Base-by-base conservation (phyloP, 2,888 invertebrate species). In the Thereva nobilitata region DNA sequence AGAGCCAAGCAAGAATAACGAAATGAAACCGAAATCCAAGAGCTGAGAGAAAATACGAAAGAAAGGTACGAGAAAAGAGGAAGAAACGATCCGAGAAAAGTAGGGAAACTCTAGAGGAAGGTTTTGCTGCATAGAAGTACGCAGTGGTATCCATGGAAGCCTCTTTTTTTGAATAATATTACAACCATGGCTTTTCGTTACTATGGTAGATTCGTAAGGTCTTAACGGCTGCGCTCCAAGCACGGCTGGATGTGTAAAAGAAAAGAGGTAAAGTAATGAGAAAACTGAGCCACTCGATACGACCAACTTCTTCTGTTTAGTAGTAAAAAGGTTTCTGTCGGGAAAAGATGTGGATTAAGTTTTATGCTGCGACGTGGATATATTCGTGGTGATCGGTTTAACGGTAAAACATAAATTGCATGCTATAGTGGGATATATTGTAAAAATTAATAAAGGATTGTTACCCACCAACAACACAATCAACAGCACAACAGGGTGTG, bases 201-300 rank as follows among this genome's bases (percentile, higher is more conserved):
- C 23, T 23, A 23, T 23, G 23, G 23, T 2, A 23, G 23, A 23
- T 23, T 23, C 1, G 23, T 23, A 23, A 23, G 23, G 23, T 23
- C 23, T 23, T 23, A 23, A 23, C 23, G 1, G 23, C 23, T 23
- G 23, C 23, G 23, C 23, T 23, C 23, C 23, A 23, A 23, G 23
- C 23, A 23, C 23, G 23, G 23, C 23, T 23, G 23, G 23, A 23
- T 23, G 23, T 23, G 23, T 23, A 23, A 23, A 23, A 23, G 23
- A 23, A 23, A 23, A 37, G 57, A 50, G 50, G 40, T 50, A 40
- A 65, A 37, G 56, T 54, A 66, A 66, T 67, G 69, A 57, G 66
- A 67, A n/a, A 65, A 69, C 67, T 67, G 67, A 69, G 69, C 69
- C 59, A 54, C 59, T 38, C 66, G 67, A 67, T 64, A 56, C 61